Percentiles rank a stretch among this genome's conserved stretches.
These are phyloP conservation scores for Trissonchulus latispiculum DNA, from an alignment of 2,888 invertebrate genomes.

Conservation along the genomic window DNA sequence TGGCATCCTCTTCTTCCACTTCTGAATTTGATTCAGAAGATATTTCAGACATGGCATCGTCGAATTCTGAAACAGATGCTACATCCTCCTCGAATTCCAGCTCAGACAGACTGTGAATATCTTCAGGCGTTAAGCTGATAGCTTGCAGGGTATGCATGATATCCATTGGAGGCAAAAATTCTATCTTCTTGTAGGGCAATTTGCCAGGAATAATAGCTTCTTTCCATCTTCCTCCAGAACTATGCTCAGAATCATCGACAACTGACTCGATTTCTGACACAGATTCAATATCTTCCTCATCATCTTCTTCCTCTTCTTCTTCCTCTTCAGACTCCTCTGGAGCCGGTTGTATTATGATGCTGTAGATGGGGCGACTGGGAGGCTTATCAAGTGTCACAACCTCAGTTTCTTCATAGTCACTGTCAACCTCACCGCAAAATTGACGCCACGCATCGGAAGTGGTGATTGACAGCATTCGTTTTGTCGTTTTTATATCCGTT, in stretches of 20 bases:
- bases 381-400: slow-evolving; percentile 5
- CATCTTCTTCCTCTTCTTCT: not conserved
- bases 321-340: not conserved
- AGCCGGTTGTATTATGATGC: not conserved
- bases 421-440: slow-evolving; percentile 5
- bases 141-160: not conserved
- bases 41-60: not conserved
- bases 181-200: not conserved
- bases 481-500: not conserved
- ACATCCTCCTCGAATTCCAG: slow-evolving; percentile 5
- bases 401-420: slow-evolving; percentile 6
- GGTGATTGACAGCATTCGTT: not conserved
- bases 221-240: not conserved
- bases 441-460: not conserved
- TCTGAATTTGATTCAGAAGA: not conserved
- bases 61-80: not conserved
- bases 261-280: not conserved
- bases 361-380: not conserved
- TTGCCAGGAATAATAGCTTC: not conserved
- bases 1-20: not conserved
- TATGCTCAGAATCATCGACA: not conserved
- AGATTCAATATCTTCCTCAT: slow-evolving; percentile 3
- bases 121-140: not conserved
- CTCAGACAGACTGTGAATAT: not conserved
- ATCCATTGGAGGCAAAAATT: slow-evolving; percentile 10